These are phyloP conservation scores for Nezara viridula DNA, from an alignment of 2,888 invertebrate genomes.

Conservation along the genomic window DNA sequence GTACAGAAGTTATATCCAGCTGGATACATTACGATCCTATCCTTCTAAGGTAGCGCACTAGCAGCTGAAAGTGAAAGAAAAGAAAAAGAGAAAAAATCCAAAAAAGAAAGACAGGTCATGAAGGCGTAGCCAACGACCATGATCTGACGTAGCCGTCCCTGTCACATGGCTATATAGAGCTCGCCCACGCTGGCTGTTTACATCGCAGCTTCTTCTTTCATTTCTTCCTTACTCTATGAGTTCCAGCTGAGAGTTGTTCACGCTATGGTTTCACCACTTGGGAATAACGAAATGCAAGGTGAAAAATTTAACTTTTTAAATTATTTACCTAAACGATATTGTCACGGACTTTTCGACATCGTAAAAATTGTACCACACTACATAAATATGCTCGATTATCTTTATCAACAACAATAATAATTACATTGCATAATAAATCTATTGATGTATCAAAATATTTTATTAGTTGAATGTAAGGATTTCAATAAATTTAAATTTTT, in stretches of 20 bases:
- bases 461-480: no score
- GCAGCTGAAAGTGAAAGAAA: slow-evolving; percentile 22
- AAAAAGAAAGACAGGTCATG: slow-evolving; percentile 6
- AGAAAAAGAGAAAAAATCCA: not conserved
- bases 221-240: not conserved
- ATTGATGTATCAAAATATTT: no score
- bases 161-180: slow-evolving; percentile 57
- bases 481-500: no score
- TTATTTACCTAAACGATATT: no score
- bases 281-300: not conserved
- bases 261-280: not conserved
- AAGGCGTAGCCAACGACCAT: slow-evolving; percentile 27
- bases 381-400: no score
- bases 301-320: no score
- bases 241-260: not conserved
- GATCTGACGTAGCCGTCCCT: slow-evolving; percentile 32
- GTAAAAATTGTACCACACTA: no score
- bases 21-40: not conserved
- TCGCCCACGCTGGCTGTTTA: slow-evolving; percentile 10
- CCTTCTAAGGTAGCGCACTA: slow-evolving; percentile 12
- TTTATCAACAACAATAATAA: no score
- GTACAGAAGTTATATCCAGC: not conserved
- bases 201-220: slow-evolving; percentile 14
- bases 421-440: no score
- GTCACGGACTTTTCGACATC: no score